phyloP scores from a whole-genome alignment of 2,797 vertebrate genomes.

The Coendou prehensilis region DNA sequence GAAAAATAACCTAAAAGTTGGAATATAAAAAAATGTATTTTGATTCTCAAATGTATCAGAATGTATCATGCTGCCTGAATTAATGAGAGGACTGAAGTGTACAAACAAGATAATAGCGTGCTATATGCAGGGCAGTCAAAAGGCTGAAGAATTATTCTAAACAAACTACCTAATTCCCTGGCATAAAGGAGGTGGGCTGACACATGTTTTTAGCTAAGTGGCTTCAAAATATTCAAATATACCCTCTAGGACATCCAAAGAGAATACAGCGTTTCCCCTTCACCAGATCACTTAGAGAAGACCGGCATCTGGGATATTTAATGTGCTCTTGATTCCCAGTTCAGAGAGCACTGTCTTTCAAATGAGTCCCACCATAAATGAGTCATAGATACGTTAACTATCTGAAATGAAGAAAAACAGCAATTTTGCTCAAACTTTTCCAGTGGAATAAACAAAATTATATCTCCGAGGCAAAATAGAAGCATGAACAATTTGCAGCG shows the following conservation, averaged over 20 bases:
- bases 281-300: not conserved
- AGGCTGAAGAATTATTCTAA: constrained; percentile 31
- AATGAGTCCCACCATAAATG: not conserved
- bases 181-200: not conserved
- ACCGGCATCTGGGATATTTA: not conserved
- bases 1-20: not conserved
- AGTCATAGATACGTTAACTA: constrained; percentile 50
- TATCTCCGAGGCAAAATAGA: constrained; percentile 63
- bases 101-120: not conserved
- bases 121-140: not conserved
- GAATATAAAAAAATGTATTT: not conserved
- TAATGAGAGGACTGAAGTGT: not conserved
- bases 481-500: not conserved
- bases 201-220: not conserved
- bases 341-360: constrained; percentile 20
- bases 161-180: not conserved
- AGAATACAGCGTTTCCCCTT: not conserved
- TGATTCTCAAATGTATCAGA: not conserved
- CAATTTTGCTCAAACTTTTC: constrained; percentile 55
- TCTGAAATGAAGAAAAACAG: constrained; percentile 60
- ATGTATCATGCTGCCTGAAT: not conserved
- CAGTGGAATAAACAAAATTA: constrained; percentile 62
- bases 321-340: not conserved
- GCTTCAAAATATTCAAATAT: not conserved
- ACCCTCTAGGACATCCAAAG: not conserved